phyloP scores from a whole-genome alignment of 2,113 vertebrate species.

The Natator depressus region DNA sequence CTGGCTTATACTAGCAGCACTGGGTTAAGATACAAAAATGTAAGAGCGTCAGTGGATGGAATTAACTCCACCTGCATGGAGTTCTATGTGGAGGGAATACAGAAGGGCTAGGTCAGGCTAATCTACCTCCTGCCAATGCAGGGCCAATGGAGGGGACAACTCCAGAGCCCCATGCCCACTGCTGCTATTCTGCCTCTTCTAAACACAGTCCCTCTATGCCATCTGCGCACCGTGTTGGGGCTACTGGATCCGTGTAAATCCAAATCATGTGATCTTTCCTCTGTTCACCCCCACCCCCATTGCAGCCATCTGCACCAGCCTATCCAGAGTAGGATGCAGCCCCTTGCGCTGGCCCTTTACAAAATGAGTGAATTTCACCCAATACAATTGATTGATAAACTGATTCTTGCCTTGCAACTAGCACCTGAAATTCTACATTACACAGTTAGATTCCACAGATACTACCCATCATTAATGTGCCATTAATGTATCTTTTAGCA shows the following conservation, averaged over 20 bases:
- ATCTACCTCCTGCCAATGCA: not conserved
- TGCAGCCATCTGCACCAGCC: not conserved
- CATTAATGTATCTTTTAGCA: not conserved
- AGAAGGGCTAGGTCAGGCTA: conserved; percentile 51
- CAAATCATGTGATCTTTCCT: not conserved
- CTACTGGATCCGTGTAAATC: not conserved
- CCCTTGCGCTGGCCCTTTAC: not conserved
- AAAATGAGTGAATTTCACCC: not conserved
- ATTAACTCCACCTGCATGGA: conserved; percentile 8
- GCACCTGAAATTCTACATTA: not conserved
- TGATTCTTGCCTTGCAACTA: not conserved
- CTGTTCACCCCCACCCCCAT: not conserved
- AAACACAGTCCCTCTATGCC: not conserved
- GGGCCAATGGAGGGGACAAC: conserved; percentile 7
- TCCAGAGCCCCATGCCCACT: not conserved
- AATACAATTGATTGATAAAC: not conserved
- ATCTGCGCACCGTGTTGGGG: not conserved
- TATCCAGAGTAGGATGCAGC: not conserved
- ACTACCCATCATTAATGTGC: not conserved
- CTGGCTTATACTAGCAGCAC: not conserved
- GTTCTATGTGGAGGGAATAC: conserved; percentile 25
- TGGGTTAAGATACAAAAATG: conserved; percentile 34
- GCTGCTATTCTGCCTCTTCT: not conserved
- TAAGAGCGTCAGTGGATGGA: not conserved
- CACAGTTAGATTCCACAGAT: not conserved